Conservation (phyloP, 2,113 vertebrate species). For the Mohoua ochrocephala region DNA sequence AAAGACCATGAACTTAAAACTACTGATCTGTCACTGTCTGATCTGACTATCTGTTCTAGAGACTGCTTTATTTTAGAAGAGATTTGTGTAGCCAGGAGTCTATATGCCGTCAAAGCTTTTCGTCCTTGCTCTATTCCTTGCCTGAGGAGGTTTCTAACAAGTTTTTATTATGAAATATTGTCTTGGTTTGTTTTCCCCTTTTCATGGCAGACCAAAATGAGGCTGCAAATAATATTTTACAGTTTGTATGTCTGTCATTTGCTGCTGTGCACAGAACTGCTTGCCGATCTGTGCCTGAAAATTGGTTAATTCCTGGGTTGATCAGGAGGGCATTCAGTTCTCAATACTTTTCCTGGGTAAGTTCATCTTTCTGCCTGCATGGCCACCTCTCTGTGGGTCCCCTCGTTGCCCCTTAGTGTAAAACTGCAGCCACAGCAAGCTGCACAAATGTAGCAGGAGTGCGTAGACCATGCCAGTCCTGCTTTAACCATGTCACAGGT, state of each 20-base stretch:
- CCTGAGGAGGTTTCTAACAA: slow-evolving; percentile 23
- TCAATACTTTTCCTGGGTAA: background rate
- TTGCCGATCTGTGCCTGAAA: background rate
- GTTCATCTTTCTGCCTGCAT: background rate
- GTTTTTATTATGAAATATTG: background rate
- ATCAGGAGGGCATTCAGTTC: background rate
- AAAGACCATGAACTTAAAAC: slow-evolving; percentile 38
- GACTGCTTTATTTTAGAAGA: slow-evolving; percentile 32
- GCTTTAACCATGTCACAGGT: background rate
- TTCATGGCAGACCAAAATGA: background rate
- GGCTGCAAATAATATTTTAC: background rate
- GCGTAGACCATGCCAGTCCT: background rate
- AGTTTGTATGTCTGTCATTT: background rate
- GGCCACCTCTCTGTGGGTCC: background rate
- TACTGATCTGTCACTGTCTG: slow-evolving; percentile 21
- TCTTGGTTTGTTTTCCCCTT: background rate
- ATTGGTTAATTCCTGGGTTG: background rate
- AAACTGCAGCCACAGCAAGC: background rate
- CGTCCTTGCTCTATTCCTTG: background rate
- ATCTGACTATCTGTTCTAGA: slow-evolving; percentile 8
- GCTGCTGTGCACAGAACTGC: background rate
- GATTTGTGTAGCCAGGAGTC: slow-evolving; percentile 23
- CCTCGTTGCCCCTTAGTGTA: background rate
- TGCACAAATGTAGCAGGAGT: background rate
- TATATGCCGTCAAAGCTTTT: slow-evolving; percentile 24